Evolutionary conservation across 2,797 vertebrate genomes (phyloP).

Genomic region (Paedocypris micromegethes): DNA sequence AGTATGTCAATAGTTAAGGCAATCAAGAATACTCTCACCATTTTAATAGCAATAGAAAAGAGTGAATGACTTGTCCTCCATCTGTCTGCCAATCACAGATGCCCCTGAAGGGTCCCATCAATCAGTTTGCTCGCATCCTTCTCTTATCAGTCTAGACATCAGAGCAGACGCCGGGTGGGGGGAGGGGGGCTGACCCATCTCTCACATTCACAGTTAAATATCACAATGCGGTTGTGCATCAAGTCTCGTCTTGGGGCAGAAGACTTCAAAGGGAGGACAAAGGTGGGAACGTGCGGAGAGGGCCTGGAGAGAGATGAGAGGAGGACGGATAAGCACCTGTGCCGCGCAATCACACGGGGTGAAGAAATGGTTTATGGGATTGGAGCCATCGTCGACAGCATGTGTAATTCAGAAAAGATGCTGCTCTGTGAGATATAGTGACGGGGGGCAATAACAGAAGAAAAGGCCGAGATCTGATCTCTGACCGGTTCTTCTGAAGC

Average conservation of each 20-base stretch:
- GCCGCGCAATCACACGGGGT: constrained; percentile 47
- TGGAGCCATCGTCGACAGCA: constrained; percentile 55
- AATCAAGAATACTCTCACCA: constrained; percentile 32
- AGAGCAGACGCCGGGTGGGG: constrained; percentile 12
- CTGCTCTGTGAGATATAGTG: constrained; percentile 52
- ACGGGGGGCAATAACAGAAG: constrained; percentile 58
- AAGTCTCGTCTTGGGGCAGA: constrained; percentile 5
- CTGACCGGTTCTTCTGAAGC: constrained; percentile 16
- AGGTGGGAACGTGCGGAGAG: constrained; percentile 1
- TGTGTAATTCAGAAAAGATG: constrained; percentile 60
- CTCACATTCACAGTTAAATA: constrained; percentile 18
- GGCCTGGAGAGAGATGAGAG: constrained; percentile 23
- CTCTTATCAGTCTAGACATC: constrained; percentile 52
- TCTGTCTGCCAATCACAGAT: constrained; percentile 53
- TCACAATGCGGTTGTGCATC: constrained; percentile 24
- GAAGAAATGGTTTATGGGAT: constrained; percentile 62
- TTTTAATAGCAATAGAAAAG: constrained; percentile 52
- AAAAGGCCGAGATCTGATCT: constrained; percentile 42
- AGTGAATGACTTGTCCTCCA: constrained; percentile 53
- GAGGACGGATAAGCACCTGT: constrained; percentile 20
- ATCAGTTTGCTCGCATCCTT: constrained; percentile 56
- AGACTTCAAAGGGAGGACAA: constrained; percentile 19
- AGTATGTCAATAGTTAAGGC: constrained; percentile 31
- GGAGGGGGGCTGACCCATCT: constrained; percentile 19
- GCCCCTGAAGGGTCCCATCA: constrained; percentile 61